phyloP scores from a whole-genome alignment of 1,140 invertebrate genomes.

The Solenopsis invicta region DNA sequence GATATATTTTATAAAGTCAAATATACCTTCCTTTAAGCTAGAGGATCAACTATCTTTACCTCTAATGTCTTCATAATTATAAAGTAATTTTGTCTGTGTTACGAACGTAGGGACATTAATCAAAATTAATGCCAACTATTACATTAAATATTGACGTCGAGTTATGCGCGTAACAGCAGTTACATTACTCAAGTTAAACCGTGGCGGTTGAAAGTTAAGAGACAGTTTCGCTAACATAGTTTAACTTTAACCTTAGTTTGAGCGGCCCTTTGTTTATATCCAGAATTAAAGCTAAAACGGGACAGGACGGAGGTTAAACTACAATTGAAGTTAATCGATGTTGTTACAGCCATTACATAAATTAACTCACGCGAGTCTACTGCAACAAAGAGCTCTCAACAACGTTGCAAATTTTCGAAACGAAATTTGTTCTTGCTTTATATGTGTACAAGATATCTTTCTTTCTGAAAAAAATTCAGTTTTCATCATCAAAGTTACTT shows the following conservation, averaged over 20 bases:
- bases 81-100: neutral
- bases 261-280: slow-evolving; percentile 9
- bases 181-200: slow-evolving; percentile 28
- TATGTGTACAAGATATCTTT: too few relatives aligned
- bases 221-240: slow-evolving; percentile 16
- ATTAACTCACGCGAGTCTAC: slow-evolving; percentile 8
- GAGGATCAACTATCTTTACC: neutral
- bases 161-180: neutral
- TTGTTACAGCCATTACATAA: slow-evolving; percentile 15
- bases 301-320: slow-evolving; percentile 7
- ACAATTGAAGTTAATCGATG: slow-evolving; percentile 41
- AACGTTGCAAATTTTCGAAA: neutral
- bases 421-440: neutral
- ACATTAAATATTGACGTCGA: slow-evolving; percentile 5
- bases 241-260: slow-evolving; percentile 44
- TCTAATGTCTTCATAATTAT: neutral
- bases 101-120: neutral
- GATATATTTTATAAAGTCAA: slow-evolving; percentile 9
- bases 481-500: neutral
- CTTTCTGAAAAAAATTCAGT: neutral
- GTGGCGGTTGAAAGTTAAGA: slow-evolving; percentile 38
- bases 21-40: neutral
- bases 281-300: slow-evolving; percentile 16
- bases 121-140: slow-evolving; percentile 11
- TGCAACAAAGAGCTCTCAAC: neutral